Conservation (phyloP, 2,888 invertebrate species). For the Limnephilus rhombicus region DNA sequence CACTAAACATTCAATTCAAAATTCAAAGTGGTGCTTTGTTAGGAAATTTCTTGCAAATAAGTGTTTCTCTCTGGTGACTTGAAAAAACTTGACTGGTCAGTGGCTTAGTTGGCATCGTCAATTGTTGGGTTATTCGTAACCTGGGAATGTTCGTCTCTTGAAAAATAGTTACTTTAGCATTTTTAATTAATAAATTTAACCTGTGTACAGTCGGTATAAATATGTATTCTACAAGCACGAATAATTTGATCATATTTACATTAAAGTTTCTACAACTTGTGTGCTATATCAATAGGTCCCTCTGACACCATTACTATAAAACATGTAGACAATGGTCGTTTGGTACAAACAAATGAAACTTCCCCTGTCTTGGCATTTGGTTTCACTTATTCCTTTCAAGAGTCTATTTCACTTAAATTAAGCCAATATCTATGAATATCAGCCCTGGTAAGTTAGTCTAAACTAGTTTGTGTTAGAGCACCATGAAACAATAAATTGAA, state of each 20-base stretch:
- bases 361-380: not conserved
- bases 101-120: too few relatives aligned
- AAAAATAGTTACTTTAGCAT: not conserved
- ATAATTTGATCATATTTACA: constrained; percentile 48
- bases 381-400: not conserved
- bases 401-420: not conserved
- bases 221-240: not conserved
- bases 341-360: constrained; percentile 57
- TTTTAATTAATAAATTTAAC: not conserved
- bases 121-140: too few relatives aligned
- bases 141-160: too few relatives aligned
- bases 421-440: not conserved
- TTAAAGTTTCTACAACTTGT: constrained; percentile 29
- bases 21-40: too few relatives aligned
- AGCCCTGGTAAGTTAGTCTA: too few relatives aligned
- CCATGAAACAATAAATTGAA: too few relatives aligned
- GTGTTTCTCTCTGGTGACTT: too few relatives aligned
- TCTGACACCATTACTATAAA: constrained; percentile 63
- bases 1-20: too few relatives aligned
- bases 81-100: too few relatives aligned
- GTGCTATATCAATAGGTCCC: constrained; percentile 61
- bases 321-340: constrained; percentile 58
- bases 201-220: not conserved
- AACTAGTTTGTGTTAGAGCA: too few relatives aligned
- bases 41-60: too few relatives aligned